Evolutionary conservation across 1,140 invertebrate genomes (phyloP).

Genomic region (Hermetia illucens): DNA sequence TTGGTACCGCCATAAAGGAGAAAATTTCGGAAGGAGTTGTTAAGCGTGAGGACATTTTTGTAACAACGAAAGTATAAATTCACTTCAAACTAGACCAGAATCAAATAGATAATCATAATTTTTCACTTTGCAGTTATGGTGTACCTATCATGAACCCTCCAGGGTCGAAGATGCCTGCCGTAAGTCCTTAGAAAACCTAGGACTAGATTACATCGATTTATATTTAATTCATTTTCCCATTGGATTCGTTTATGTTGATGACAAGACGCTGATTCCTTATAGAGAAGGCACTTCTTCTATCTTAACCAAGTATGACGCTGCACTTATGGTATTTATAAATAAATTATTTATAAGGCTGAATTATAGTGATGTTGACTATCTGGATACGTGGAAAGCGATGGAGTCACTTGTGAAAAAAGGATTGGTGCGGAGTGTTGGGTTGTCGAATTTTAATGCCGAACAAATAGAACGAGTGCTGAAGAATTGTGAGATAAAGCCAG

Average conservation of each 20-base stretch:
- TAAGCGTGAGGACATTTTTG: conserved; percentile 56
- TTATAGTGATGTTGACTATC: conserved; percentile 45
- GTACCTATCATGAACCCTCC: conserved; percentile 41
- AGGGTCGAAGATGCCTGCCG: conserved; percentile 36
- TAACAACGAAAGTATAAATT: conserved; percentile 51
- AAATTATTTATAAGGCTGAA: too few relatives aligned
- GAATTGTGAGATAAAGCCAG: conserved; percentile 50
- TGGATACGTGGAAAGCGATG: conserved; percentile 78
- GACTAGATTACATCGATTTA: too few relatives aligned
- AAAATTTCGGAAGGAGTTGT: conserved; percentile 49
- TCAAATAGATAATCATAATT: background rate
- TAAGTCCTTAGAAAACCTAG: conserved; percentile 44
- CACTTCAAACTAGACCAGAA: conserved; percentile 31
- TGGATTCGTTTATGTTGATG: too few relatives aligned
- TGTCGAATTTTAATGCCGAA: conserved; percentile 74
- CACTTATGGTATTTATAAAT: background rate
- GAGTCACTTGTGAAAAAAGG: conserved; percentile 58
- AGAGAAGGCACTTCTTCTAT: too few relatives aligned
- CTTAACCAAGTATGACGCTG: too few relatives aligned
- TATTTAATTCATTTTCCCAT: too few relatives aligned
- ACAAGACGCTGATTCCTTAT: too few relatives aligned
- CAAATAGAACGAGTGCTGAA: conserved; percentile 60
- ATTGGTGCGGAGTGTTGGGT: conserved; percentile 55
- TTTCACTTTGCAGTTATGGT: conserved; percentile 41
- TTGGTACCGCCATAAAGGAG: conserved; percentile 59